Base-by-base conservation (phyloP, 53 echinoderm and acorn worm species). In the Echinarachnius parma region DNA sequence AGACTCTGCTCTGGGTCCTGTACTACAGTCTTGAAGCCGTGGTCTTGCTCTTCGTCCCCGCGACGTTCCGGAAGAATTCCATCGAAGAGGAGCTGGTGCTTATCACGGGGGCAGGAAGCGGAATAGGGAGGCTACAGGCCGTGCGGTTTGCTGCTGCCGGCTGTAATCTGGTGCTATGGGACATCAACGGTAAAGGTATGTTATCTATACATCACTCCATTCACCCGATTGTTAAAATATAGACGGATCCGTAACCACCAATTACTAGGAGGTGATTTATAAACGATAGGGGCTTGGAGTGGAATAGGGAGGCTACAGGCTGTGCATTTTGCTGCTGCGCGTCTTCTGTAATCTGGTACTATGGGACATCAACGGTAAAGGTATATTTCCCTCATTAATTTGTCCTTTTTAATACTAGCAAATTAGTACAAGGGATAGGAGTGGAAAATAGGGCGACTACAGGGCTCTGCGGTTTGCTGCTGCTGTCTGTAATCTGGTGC, bases 61-160 rank as follows among this genome's bases (percentile, higher is more conserved):
- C 55, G 21, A 26, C 10, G 10, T 15, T 79, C 19, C 63, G 75
- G 28, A 81, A 75, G 79, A 92, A 92, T 24, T 92, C 88, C 7
- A 35, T 92, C 19, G 82, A 60, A 44, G 85, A 79, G 1, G 92
- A 92, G 32, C 62, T 72, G 16, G 85, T 81, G 3, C 70, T 92
- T 21, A 56, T 92, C 31, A 92, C 92, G 3, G 92, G 92, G 3
- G 88, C 79, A 20, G 92, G 92, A 1, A 85, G 92, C 27, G 92
- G 92, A 4, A 88, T 92, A 15, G 89, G 89, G 2, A 76, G 64
- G 33, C 78, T 84, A 15, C 82, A 86, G 77, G 83, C 91, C 5
- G 26, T 87, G 0, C 28, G 68, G 39, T 83, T 91, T 72, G 86
- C 91, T 8, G 16, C 5, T 19, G 54, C 19, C 21, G 89, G 89